phyloP scores from a whole-genome alignment of 2,113 vertebrate species.

The Regulus satrapa region DNA sequence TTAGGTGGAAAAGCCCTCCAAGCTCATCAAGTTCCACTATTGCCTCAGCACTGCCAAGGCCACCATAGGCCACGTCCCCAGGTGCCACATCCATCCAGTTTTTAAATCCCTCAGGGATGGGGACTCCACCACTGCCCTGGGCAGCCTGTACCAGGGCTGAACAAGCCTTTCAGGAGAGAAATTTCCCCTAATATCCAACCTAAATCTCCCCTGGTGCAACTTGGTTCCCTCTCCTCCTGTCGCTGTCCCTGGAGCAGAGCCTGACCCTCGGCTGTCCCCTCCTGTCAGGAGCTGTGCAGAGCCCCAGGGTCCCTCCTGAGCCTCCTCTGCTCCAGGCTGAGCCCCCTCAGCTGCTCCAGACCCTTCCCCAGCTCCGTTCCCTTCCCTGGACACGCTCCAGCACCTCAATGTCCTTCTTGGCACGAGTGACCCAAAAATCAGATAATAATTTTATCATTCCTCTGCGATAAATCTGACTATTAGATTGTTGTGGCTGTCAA shows the following conservation, averaged over 20 bases:
- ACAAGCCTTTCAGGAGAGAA: neutral
- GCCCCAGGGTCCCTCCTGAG: neutral
- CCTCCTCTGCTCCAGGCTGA: neutral
- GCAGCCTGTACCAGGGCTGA: neutral
- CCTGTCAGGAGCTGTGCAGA: neutral
- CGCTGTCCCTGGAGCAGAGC: neutral
- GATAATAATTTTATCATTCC: neutral
- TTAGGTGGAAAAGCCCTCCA: neutral
- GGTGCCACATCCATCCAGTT: neutral
- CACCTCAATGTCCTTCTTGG: neutral
- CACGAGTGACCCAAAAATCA: neutral
- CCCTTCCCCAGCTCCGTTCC: fast-evolving
- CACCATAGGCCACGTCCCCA: neutral
- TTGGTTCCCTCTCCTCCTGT: neutral
- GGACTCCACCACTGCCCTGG: neutral
- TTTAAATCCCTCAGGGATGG: neutral
- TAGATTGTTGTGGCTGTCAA: neutral
- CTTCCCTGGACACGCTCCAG: neutral
- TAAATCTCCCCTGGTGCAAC: neutral
- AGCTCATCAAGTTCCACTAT: too few relatives aligned
- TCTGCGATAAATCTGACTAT: neutral
- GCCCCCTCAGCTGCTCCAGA: neutral
- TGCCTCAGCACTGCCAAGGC: neutral
- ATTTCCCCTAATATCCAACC: neutral
- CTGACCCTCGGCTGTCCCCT: fast-evolving